Base-by-base conservation (phyloP, 1,140 invertebrate genomes). In the Hylyphantes graminicola region DNA sequence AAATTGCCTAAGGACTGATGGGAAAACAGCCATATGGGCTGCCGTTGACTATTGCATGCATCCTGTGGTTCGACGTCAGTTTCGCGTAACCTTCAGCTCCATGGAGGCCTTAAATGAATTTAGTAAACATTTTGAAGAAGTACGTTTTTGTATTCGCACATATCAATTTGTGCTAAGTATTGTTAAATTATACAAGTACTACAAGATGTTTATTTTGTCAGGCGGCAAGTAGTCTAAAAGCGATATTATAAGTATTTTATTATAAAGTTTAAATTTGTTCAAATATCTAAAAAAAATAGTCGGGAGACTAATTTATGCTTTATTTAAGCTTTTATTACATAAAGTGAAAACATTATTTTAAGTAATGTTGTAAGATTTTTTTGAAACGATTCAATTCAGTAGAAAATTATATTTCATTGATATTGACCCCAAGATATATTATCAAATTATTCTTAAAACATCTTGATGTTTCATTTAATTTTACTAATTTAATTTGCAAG, bases 21-120 rank as follows among this genome's bases (percentile, higher is more conserved):
- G 88, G 11, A 90, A 89, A 70, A 88, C 89, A 64, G 92, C 91
- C 65, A 87, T 89, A 64, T 92, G 92, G 92, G 86, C 89, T 8
- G 90, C 90, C 0, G 87, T 90, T 4, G 91, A 92, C 88, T 90
- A 90, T 82, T 89, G 89, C 2, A 85, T 89, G 11, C 88, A 90
- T 54, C 90, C 91, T 75, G 89, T 89, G 4, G 78, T 87, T 7
- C 88, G 86, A 61, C 87, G 90, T 48, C 89, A 88, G 8, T 90
- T 92, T 21, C 89, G 88, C 85, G 90, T 90, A n/a, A 68, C 86
- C 11, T 92, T 93, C 85, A 89, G 89, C 12, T 91, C 90, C 5
- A 19, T 73, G 7, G 75, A 87, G 57, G 88, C 88, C 17, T 89
- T 91, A 10, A 78, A 90, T 59, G 90, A 92, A 85, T 92, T 92